Percentiles rank a stretch among this genome's conserved stretches.
phyloP scores from a whole-genome alignment of 2,113 vertebrate genomes.

The Pantherophis guttatus region DNA sequence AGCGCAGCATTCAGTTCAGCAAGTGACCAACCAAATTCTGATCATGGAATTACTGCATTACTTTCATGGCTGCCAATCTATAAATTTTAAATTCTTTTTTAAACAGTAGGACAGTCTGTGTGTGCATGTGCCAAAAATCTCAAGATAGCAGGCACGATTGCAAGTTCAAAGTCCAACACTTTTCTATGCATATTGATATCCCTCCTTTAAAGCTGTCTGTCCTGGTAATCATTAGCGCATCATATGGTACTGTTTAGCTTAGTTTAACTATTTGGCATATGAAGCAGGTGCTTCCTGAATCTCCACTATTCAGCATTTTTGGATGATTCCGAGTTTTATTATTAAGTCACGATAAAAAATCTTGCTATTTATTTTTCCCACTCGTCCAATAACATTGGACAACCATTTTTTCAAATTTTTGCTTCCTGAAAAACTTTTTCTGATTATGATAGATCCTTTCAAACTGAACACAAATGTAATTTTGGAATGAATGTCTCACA shows the following conservation, averaged over 20 bases:
- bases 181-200: background rate
- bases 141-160: background rate
- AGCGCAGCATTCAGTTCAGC: background rate
- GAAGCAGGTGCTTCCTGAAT: background rate
- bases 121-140: background rate
- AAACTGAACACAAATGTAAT: too few species aligned
- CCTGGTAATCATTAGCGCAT: background rate
- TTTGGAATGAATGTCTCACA: background rate
- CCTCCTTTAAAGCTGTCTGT: background rate
- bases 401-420: background rate
- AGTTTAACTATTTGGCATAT: background rate
- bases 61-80: background rate
- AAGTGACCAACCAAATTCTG: background rate
- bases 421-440: background rate
- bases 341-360: too few species aligned
- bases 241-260: background rate
- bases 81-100: background rate
- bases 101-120: background rate
- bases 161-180: background rate
- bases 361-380: too few species aligned
- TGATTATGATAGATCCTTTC: background rate
- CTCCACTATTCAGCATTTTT: background rate
- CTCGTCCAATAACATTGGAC: background rate
- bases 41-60: background rate
- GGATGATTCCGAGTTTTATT: background rate